Conservation (phyloP, 2,113 vertebrate species). For the Romanogobio albipinnatus region DNA sequence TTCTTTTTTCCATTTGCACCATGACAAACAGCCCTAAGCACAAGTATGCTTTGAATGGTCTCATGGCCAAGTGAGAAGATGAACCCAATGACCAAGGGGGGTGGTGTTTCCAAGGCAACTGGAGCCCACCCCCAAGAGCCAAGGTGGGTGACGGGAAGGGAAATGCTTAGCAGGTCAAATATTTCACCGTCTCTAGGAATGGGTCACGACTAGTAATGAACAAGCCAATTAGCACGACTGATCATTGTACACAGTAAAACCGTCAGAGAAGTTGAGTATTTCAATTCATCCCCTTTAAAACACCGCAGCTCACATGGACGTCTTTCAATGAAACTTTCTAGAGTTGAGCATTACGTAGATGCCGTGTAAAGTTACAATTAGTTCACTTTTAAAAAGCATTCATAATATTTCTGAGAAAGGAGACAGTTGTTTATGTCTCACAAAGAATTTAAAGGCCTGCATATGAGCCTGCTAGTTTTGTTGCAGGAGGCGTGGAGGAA, state of each 20-base stretch:
- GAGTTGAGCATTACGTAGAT: neutral
- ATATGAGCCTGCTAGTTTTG: neutral
- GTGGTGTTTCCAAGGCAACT: conserved; percentile 24
- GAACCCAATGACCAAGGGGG: neutral
- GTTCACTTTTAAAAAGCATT: neutral
- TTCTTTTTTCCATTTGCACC: neutral
- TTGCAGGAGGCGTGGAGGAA: conserved; percentile 19
- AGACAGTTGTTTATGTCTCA: neutral
- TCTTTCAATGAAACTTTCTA: too few relatives aligned
- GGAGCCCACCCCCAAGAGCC: neutral
- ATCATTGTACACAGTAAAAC: neutral
- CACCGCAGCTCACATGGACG: neutral
- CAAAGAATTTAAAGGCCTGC: neutral
- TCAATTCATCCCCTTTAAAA: neutral
- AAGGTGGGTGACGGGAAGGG: neutral
- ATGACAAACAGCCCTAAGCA: neutral
- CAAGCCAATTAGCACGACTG: neutral
- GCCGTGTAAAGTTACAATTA: neutral
- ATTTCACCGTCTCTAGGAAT: neutral
- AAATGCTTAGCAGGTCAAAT: neutral
- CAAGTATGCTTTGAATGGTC: neutral
- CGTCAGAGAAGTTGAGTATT: neutral
- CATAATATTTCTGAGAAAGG: neutral
- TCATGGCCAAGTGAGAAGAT: conserved; percentile 19
- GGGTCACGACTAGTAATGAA: neutral